A percentile compares a stretch with the other conserved stretches of the same genome.
Evolutionary conservation across 2,888 invertebrate species (phyloP).

Genomic region (Brachyptera risi): DNA sequence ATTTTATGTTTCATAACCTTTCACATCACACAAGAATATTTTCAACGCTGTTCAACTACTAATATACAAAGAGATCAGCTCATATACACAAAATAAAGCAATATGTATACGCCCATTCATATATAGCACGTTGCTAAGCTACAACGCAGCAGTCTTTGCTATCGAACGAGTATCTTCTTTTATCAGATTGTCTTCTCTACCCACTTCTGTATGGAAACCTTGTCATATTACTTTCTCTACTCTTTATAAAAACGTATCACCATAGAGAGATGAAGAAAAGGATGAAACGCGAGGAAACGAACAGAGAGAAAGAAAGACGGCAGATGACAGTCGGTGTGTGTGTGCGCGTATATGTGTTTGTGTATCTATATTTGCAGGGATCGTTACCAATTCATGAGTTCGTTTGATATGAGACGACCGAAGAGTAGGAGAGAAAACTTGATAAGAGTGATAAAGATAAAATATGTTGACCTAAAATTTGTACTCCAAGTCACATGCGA

Average conservation of each 20-base stretch:
- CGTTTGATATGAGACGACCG: conserved; percentile 13
- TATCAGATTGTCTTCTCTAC: no score
- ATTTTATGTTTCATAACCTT: no score
- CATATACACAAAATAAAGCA: no score
- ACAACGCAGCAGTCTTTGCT: no score
- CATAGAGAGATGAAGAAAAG: neutral
- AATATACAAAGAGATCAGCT: no score
- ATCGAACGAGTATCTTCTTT: no score
- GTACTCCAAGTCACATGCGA: conserved; percentile 6
- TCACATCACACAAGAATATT: no score
- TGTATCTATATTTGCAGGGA: conserved; percentile 11
- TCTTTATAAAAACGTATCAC: neutral
- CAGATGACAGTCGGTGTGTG: neutral
- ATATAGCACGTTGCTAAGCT: no score
- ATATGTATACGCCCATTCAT: no score
- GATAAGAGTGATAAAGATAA: neutral
- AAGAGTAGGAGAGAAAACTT: neutral
- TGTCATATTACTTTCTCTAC: conserved; percentile 2
- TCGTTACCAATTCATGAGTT: conserved; percentile 21
- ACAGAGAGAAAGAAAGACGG: neutral
- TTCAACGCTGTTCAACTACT: no score
- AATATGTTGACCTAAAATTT: conserved; percentile 5
- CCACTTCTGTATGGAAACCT: conserved; percentile 1
- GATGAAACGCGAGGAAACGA: neutral
- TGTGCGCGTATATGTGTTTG: neutral